Evolutionary conservation across 2,797 vertebrate species (phyloP), one percentile per base, ranked within the genome.

Genomic region (Heterohyrax brucei): DNA sequence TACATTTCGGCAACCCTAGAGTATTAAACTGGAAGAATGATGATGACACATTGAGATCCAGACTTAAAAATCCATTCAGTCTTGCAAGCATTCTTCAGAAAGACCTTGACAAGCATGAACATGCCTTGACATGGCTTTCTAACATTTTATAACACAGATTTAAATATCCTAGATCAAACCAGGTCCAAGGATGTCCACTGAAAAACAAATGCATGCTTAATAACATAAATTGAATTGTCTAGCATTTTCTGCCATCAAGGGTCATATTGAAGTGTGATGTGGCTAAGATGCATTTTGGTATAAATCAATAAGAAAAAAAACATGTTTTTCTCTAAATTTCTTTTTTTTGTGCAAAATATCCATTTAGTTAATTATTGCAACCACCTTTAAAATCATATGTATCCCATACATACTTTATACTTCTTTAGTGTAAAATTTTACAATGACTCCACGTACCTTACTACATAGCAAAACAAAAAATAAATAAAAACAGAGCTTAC

Each of bases 1-100:
- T 96, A 3, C 73, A 96, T 85, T 73, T 16, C 76, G 89, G 26
- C 75, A 93, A 62, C 94, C 85, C 7, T 7, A 85, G 87, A 89
- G 77, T 84, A 46, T 44, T 95, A 59, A 94, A n/a, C 6, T 87
- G 89, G 93, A 50, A 77, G 70, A 9, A 12, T 48, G 3, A 48
- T 4, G 0, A 53, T 19, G 75, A 16, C 39, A 66, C 0, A 2
- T 0, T 85, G 39, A 30, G 96, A 96, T 28, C 0, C 3, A 72
- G 79, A 73, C 70, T 2, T 77, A 70, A 89, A n/a, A 2, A 87
- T 62, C 84, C 92, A 72, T 46, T 90, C 85, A 48, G 0, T 19
- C 76, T 0, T 86, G 10, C 33, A 22, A 53, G 62, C 22, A 1
- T 24, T 18, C 26, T 68, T 70, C 33, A 18, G 19, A 73, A 73